Evolutionary conservation across 2,113 vertebrate genomes (phyloP).

Genomic region (Gorsachius goisagi): DNA sequence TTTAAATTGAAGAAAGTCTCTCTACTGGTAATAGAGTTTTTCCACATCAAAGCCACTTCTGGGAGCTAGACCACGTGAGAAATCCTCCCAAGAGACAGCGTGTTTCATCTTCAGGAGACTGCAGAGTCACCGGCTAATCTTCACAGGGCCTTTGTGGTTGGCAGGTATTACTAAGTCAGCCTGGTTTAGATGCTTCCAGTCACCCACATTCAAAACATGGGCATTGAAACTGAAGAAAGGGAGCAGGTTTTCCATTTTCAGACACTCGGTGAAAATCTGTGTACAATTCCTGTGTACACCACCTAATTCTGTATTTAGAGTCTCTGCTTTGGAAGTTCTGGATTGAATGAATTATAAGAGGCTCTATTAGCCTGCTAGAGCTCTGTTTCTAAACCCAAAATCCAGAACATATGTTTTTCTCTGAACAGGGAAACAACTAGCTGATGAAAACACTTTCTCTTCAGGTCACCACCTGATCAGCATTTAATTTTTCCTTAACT

Average conservation of each 20-base stretch:
- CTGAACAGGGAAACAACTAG: background rate
- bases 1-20: background rate
- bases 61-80: background rate
- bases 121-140: background rate
- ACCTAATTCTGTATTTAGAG: background rate
- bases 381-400: background rate
- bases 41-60: background rate
- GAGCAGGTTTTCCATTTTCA: background rate
- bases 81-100: background rate
- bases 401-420: background rate
- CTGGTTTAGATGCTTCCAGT: background rate
- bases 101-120: background rate
- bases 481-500: background rate
- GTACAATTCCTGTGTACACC: background rate
- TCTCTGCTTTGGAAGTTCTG: background rate
- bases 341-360: background rate
- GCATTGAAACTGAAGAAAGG: background rate
- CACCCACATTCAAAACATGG: background rate
- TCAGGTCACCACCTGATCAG: background rate
- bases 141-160: background rate
- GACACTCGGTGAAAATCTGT: background rate
- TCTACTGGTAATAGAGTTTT: background rate
- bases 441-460: background rate
- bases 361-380: background rate
- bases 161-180: background rate